Evolutionary conservation across 2,113 vertebrate genomes (phyloP).

Genomic region (Peromyscus maniculatus): DNA sequence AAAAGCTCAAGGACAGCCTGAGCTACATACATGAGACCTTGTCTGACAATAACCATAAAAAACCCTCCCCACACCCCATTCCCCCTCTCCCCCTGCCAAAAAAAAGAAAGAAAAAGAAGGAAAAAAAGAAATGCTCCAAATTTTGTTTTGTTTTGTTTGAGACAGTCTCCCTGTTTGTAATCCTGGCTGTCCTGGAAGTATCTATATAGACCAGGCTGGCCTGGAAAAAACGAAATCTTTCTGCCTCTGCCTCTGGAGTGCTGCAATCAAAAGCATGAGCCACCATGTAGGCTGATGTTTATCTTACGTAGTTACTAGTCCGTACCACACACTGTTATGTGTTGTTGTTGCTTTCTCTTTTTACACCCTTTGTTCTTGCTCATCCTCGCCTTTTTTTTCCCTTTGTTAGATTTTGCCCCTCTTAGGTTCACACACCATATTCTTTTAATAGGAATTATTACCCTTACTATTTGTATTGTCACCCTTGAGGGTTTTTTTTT

Average conservation of each 20-base stretch:
- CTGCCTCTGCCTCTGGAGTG: background rate
- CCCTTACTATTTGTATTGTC: slow-evolving; percentile 22
- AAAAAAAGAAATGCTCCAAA: background rate
- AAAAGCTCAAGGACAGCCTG: background rate
- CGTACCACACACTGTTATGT: background rate
- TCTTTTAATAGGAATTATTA: slow-evolving; percentile 20
- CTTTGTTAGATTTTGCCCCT: slow-evolving; percentile 5
- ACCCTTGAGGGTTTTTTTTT: background rate
- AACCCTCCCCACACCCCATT: background rate
- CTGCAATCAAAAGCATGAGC: background rate
- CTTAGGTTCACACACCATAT: slow-evolving; percentile 11
- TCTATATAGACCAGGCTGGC: background rate
- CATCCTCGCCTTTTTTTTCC: background rate
- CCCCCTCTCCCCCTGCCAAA: background rate
- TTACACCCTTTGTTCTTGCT: background rate
- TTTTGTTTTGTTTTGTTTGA: background rate
- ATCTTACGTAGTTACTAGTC: background rate
- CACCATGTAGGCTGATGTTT: background rate
- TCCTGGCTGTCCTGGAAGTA: background rate
- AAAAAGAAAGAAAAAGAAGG: background rate
- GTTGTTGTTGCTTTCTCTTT: background rate
- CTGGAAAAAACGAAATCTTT: background rate
- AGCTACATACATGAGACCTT: background rate
- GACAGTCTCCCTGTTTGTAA: background rate
- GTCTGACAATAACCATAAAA: background rate